Conservation (phyloP, 2,113 vertebrate species). For the Ictalurus furcatus region DNA sequence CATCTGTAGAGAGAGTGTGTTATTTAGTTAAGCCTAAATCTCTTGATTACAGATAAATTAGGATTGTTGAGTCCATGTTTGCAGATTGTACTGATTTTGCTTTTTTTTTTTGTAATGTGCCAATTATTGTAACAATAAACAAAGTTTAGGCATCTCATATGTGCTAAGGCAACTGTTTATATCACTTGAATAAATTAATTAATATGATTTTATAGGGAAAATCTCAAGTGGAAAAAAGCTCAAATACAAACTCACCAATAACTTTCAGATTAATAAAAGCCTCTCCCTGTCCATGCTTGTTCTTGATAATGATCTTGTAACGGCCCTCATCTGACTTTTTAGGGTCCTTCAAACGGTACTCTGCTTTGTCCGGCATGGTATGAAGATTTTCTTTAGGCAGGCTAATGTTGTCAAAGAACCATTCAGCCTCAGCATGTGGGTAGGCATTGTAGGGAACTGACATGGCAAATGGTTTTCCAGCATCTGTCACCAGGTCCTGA, state of each 20-base stretch:
- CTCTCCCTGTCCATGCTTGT: conserved; percentile 94
- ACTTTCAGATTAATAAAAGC: conserved; percentile 90
- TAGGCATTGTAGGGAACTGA: conserved; percentile 91
- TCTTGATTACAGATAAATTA: not conserved
- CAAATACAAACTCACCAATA: conserved; percentile 79
- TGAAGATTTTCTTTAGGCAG: conserved; percentile 83
- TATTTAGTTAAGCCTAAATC: not conserved
- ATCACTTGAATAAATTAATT: not conserved
- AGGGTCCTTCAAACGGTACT: conserved; percentile 86
- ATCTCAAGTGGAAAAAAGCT: not conserved
- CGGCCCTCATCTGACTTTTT: conserved; percentile 85
- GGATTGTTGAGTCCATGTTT: not conserved
- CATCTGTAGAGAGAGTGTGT: conserved; percentile 72
- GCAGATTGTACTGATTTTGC: not conserved
- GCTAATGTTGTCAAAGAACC: conserved; percentile 81
- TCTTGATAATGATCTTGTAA: conserved; percentile 88
- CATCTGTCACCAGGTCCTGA: conserved; percentile 90
- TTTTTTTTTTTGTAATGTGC: too few relatives aligned
- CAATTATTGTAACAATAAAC: not conserved
- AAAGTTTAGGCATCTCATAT: not conserved
- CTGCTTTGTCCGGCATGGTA: conserved; percentile 83
- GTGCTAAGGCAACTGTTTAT: not conserved
- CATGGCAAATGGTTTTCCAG: conserved; percentile 89
- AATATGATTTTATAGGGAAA: not conserved
- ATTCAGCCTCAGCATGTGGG: conserved; percentile 89